A percentile compares a stretch with the other conserved stretches of the same genome.
phyloP scores from a whole-genome alignment of 2,888 invertebrate genomes.

The Punctoribates punctum region DNA sequence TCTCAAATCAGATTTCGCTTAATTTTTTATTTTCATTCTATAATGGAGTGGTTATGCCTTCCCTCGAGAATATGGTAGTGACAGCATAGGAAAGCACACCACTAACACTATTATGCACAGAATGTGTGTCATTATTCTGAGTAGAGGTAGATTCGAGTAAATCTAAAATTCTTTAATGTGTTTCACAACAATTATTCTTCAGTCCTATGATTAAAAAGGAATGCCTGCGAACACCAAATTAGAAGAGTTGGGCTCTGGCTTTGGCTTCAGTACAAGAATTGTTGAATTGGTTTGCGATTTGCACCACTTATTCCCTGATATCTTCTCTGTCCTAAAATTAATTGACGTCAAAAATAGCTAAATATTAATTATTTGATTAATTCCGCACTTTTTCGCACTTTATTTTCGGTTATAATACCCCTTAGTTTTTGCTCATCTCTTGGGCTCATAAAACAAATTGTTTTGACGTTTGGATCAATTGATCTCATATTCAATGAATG shows the following conservation, averaged over 20 bases:
- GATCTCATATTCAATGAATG: no score
- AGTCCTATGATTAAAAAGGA: not conserved
- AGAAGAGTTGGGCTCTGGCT: not conserved
- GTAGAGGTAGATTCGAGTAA: not conserved
- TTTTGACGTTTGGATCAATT: no score
- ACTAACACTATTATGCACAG: not conserved
- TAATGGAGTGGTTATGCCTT: conserved; percentile 8
- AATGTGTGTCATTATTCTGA: conserved; percentile 23
- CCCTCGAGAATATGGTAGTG: not conserved
- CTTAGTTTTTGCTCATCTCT: no score
- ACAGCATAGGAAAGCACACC: not conserved
- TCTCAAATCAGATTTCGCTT: conserved; percentile 23
- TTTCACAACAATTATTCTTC: conserved; percentile 23
- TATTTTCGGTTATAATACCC: not conserved
- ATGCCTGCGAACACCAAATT: not conserved
- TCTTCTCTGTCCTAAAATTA: conserved; percentile 15
- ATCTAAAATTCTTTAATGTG: not conserved
- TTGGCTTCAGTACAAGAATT: conserved; percentile 31
- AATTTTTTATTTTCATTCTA: not conserved
- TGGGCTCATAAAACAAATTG: no score
- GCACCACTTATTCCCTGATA: conserved; percentile 28
- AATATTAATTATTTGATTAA: conserved; percentile 16
- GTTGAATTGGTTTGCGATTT: conserved; percentile 21
- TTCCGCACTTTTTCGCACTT: conserved; percentile 19
- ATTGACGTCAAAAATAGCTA: conserved; percentile 9